Evolutionary conservation across 2,888 invertebrate species (phyloP).

Genomic region (Drosophila mettleri): DNA sequence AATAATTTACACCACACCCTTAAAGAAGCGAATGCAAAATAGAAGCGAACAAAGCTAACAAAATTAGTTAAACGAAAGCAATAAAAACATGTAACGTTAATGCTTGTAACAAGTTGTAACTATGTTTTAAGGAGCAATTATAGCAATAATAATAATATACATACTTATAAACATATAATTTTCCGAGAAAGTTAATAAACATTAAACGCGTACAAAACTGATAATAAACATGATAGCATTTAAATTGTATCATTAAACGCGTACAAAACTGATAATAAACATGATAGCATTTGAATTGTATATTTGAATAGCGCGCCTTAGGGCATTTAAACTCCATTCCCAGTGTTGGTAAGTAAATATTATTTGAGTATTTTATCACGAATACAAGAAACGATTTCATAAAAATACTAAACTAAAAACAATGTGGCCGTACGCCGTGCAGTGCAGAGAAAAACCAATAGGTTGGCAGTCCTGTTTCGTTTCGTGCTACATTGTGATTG

Average conservation of each 20-base stretch:
- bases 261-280: neutral
- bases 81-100: conserved; percentile 61
- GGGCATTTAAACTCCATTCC: neutral
- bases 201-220: conserved; percentile 36
- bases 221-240: neutral
- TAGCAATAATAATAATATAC: conserved; percentile 65
- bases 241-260: neutral
- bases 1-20: conserved; percentile 73
- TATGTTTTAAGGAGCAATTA: conserved; percentile 67
- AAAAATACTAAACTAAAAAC: conserved; percentile 1
- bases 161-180: conserved; percentile 51
- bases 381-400: neutral
- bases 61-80: conserved; percentile 62
- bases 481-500: conserved; percentile 17
- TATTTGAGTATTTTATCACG: neutral
- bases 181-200: conserved; percentile 72
- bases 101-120: conserved; percentile 69
- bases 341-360: neutral
- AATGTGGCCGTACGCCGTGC: conserved; percentile 12
- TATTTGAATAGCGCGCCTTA: conserved; percentile 3
- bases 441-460: too few relatives aligned
- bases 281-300: neutral
- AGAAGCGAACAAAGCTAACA: conserved; percentile 65
- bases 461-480: conserved; percentile 35
- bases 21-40: conserved; percentile 24